A percentile compares a stretch with the other conserved stretches of the same genome.
Evolutionary conservation across 2,113 vertebrate species (phyloP).

Genomic region (Onychostoma macrolepis): DNA sequence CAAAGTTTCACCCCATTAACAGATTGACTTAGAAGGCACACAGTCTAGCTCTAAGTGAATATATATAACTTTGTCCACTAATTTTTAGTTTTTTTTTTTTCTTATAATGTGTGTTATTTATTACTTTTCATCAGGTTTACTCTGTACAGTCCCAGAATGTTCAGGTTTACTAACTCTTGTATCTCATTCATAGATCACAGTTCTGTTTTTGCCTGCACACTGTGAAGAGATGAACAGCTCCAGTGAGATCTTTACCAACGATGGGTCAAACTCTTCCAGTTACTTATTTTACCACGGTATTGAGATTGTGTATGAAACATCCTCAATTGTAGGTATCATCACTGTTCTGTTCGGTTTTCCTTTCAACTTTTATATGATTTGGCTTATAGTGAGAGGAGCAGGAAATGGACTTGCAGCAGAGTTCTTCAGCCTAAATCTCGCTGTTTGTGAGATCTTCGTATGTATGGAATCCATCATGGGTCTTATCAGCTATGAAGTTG

Average conservation of each 20-base stretch:
- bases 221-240: conserved; percentile 39
- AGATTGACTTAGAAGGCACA: background rate
- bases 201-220: background rate
- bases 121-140: too few relatives aligned
- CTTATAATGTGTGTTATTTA: too few relatives aligned
- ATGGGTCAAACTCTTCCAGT: background rate
- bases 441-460: conserved; percentile 26
- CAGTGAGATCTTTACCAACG: background rate
- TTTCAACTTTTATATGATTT: background rate
- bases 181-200: background rate
- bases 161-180: too few relatives aligned
- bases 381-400: background rate
- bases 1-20: background rate
- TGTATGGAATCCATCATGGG: background rate
- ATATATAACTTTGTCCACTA: background rate
- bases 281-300: background rate
- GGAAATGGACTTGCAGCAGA: background rate
- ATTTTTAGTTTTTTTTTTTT: too few relatives aligned
- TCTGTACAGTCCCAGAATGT: too few relatives aligned
- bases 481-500: too few relatives aligned
- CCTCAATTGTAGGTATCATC: background rate
- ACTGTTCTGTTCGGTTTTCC: background rate
- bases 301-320: too few relatives aligned
- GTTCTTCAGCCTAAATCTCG: background rate
- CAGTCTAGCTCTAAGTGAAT: background rate